Conservation (phyloP, 2,113 vertebrate genomes). For the Nettapus auritus region DNA sequence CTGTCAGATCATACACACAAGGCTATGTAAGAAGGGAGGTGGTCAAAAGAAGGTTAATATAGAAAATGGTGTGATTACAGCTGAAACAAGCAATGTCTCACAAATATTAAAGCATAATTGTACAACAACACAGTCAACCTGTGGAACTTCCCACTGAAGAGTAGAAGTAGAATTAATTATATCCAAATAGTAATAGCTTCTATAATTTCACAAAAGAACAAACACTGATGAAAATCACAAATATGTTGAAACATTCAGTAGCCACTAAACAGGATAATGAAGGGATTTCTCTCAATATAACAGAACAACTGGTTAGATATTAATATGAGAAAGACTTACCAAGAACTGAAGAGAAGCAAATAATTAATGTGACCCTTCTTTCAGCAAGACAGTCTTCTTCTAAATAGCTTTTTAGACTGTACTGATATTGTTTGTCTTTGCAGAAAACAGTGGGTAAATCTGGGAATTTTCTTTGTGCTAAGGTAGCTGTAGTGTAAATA, state of each 20-base stretch:
- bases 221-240: background rate
- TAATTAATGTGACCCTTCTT: background rate
- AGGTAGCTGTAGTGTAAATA: background rate
- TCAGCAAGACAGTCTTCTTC: background rate
- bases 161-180: slow-evolving; percentile 4
- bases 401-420: background rate
- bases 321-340: background rate
- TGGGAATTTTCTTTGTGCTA: background rate
- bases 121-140: background rate
- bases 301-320: background rate
- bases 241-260: background rate
- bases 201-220: slow-evolving; percentile 41
- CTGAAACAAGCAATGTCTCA: slow-evolving; percentile 5
- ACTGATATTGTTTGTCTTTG: background rate
- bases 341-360: background rate
- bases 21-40: background rate
- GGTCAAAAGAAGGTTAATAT: background rate
- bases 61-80: background rate
- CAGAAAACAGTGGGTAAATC: background rate
- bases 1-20: background rate
- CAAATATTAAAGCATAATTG: background rate
- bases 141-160: background rate
- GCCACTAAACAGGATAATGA: background rate
- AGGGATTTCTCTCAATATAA: background rate
- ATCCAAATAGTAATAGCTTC: background rate